These are phyloP conservation scores for Anguilla marmorata DNA, from an alignment of 2,797 vertebrate species.

Conservation along the genomic window DNA sequence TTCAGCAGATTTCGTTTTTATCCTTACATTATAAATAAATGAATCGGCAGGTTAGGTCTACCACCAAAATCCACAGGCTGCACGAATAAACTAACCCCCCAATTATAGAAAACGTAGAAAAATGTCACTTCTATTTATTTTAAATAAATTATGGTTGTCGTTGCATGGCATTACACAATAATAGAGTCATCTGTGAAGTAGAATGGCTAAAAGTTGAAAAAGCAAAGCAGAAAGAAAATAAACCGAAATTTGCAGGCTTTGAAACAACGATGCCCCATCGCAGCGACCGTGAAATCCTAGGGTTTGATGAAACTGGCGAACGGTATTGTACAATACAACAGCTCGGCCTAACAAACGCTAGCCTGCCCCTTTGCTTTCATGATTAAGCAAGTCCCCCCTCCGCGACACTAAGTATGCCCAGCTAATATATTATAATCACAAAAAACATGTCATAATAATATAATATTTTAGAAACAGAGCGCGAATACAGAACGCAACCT, in stretches of 20 bases:
- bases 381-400: no score
- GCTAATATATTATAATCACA: no score
- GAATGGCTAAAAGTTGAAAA: neutral
- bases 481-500: neutral
- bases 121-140: neutral
- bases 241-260: neutral
- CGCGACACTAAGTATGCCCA: no score
- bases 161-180: neutral
- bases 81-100: neutral
- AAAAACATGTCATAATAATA: no score
- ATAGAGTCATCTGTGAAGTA: neutral
- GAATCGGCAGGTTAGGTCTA: neutral
- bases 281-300: no score
- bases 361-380: no score
- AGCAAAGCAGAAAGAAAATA: neutral
- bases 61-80: neutral
- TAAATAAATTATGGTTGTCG: neutral
- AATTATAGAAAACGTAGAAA: neutral
- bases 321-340: no score
- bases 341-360: no score
- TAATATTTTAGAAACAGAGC: neutral
- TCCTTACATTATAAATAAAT: neutral
- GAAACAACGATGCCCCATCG: no score
- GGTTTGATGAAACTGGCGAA: no score
- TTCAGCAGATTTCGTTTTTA: constrained; percentile 26